Evolutionary conservation across 2,797 vertebrate genomes (phyloP).

Genomic region (Mormyrops attenuatus): DNA sequence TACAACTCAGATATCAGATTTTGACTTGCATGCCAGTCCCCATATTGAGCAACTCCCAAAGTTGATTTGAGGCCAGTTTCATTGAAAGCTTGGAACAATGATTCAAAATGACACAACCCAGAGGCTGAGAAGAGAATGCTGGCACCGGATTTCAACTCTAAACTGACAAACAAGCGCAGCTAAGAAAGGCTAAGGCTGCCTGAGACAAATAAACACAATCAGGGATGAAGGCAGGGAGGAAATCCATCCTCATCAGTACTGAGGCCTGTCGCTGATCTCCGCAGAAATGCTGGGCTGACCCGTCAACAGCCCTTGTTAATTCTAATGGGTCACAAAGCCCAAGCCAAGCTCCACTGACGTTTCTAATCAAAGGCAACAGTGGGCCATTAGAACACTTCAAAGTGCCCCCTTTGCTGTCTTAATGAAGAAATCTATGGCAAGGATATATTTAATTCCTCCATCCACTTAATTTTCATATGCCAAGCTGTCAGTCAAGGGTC

Average conservation of each 20-base stretch:
- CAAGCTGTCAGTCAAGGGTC: slow-evolving; percentile 48
- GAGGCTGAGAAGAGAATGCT: background rate
- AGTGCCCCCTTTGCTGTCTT: slow-evolving; percentile 48
- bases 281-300: slow-evolving; percentile 32
- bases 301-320: slow-evolving; percentile 57
- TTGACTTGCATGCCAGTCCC: slow-evolving; percentile 5
- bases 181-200: slow-evolving; percentile 10
- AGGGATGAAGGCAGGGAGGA: slow-evolving; percentile 48
- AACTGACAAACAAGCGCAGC: slow-evolving; percentile 5
- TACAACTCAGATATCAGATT: background rate
- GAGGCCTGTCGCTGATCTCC: slow-evolving; percentile 31
- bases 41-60: background rate
- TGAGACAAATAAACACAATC: slow-evolving; percentile 52
- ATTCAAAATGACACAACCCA: slow-evolving; percentile 14
- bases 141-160: background rate
- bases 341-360: slow-evolving; percentile 60
- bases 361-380: slow-evolving; percentile 57
- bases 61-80: background rate
- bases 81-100: slow-evolving; percentile 5
- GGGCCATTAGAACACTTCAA: slow-evolving; percentile 67
- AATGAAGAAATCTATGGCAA: slow-evolving; percentile 42
- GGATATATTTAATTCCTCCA: slow-evolving; percentile 55
- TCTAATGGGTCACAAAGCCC: slow-evolving; percentile 59
- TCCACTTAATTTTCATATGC: slow-evolving; percentile 45
- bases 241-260: slow-evolving; percentile 13